These are phyloP conservation scores for Psilopsiagon aymara DNA, from an alignment of 2,113 vertebrate species.

Conservation along the genomic window DNA sequence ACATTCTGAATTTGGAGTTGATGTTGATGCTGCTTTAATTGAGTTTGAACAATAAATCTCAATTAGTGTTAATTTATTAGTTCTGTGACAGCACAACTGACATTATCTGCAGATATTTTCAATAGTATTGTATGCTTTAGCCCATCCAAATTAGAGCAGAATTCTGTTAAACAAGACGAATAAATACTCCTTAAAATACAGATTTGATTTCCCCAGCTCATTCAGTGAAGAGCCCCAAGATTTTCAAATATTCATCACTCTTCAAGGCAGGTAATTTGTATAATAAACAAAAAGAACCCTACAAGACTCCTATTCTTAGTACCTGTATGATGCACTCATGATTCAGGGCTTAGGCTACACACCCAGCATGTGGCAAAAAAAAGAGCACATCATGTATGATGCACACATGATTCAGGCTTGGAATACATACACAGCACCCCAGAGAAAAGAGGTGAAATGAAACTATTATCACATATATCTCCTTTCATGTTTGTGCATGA, in stretches of 20 bases:
- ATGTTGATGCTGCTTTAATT: not conserved
- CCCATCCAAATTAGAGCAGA: slow-evolving; percentile 11
- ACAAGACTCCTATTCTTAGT: not conserved
- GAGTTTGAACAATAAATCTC: not conserved
- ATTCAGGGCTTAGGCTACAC: not conserved
- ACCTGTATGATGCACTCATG: not conserved
- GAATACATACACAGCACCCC: not conserved
- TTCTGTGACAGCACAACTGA: not conserved
- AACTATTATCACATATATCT: not conserved
- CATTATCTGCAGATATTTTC: not conserved
- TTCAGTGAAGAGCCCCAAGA: not conserved
- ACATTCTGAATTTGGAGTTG: not conserved
- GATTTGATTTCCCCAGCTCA: not conserved
- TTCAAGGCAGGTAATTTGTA: not conserved
- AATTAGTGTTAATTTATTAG: not conserved
- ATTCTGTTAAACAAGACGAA: not conserved
- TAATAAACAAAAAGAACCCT: not conserved
- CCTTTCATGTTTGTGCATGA: not conserved
- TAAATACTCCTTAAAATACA: slow-evolving; percentile 19
- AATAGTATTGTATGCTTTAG: not conserved
- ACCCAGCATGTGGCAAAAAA: not conserved
- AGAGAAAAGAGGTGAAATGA: not conserved
- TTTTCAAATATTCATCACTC: not conserved
- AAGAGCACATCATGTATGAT: not conserved
- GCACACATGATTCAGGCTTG: not conserved